These are phyloP conservation scores for Poeciliopsis infans DNA, from an alignment of 2,797 vertebrate species.

Conservation along the genomic window DNA sequence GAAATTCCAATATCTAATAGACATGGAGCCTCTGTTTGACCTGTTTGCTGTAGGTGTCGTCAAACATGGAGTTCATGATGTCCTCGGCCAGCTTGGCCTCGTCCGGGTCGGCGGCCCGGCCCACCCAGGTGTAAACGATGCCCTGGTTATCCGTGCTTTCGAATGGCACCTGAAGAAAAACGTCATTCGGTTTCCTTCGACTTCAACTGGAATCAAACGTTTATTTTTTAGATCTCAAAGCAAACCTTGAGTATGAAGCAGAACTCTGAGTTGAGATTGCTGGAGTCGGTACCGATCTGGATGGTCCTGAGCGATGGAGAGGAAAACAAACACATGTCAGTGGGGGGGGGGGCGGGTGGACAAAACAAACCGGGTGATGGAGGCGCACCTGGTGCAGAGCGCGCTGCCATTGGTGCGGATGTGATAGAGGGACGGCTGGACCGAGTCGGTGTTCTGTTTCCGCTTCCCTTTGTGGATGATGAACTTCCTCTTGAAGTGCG, in stretches of 20 bases:
- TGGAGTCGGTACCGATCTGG: constrained; percentile 92
- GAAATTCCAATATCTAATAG: neutral
- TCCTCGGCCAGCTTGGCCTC: constrained; percentile 97
- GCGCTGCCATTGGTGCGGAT: constrained; percentile 96
- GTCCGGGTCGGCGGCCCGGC: constrained; percentile 92
- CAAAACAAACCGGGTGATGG: no score
- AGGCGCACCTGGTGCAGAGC: constrained; percentile 89
- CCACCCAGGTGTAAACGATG: constrained; percentile 98
- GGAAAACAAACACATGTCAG: neutral
- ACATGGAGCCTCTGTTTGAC: constrained; percentile 58
- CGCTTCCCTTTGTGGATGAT: constrained; percentile 96
- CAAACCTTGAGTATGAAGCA: constrained; percentile 97
- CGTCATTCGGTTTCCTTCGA: neutral
- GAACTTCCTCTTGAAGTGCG: constrained; percentile 98
- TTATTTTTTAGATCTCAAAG: neutral
- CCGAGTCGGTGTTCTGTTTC: constrained; percentile 84
- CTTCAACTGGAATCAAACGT: neutral
- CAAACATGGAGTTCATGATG: constrained; percentile 97
- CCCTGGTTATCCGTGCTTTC: constrained; percentile 99
- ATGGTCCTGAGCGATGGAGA: constrained; percentile 84
- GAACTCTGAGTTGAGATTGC: constrained; percentile 95
- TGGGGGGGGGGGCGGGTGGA: neutral
- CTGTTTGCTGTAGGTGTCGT: constrained; percentile 98
- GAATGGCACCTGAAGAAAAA: constrained; percentile 89
- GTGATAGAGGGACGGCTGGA: constrained; percentile 96